phyloP scores from a whole-genome alignment of 1,140 invertebrate species.

The Drosophila cardini region DNA sequence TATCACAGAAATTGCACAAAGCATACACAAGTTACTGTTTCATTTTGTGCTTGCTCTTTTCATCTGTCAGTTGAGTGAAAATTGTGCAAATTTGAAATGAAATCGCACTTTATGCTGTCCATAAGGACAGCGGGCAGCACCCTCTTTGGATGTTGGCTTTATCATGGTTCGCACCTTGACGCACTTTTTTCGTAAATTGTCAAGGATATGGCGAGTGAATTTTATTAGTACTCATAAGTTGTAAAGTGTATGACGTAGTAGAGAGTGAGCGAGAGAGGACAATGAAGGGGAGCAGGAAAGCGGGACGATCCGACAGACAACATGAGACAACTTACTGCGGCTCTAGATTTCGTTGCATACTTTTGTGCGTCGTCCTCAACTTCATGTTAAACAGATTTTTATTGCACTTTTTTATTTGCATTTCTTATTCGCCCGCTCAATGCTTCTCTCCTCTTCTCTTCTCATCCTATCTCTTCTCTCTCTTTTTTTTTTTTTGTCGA shows the following conservation, averaged over 20 bases:
- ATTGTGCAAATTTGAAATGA: slow-evolving; percentile 43
- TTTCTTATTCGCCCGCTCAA: slow-evolving; percentile 35
- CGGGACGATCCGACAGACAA: slow-evolving; percentile 4
- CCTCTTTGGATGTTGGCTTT: slow-evolving; percentile 10
- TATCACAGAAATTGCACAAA: slow-evolving; percentile 65
- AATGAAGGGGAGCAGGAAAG: slow-evolving; percentile 10
- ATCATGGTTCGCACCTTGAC: slow-evolving; percentile 66
- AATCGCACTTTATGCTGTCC: slow-evolving; percentile 49
- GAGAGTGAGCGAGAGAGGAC: too few relatives aligned
- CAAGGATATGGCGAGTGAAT: slow-evolving; percentile 72
- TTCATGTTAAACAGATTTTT: slow-evolving; percentile 82
- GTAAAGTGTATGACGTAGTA: slow-evolving; percentile 68
- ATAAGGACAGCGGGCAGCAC: slow-evolving; percentile 7
- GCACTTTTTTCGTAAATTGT: slow-evolving; percentile 57
- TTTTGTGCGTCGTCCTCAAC: slow-evolving; percentile 52
- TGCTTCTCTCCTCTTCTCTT: slow-evolving; percentile 24
- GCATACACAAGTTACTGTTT: slow-evolving; percentile 47
- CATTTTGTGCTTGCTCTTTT: slow-evolving; percentile 33
- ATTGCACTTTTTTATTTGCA: slow-evolving; percentile 80
- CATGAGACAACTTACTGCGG: slow-evolving; percentile 19
- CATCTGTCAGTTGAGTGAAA: slow-evolving; percentile 3
- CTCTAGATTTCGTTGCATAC: slow-evolving; percentile 50
- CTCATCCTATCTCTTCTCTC: not conserved
- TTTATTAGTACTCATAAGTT: slow-evolving; percentile 81
- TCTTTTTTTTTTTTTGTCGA: slow-evolving; percentile 13